phyloP scores from a whole-genome alignment of 2,888 invertebrate genomes.

The Eupithecia inturbata region DNA sequence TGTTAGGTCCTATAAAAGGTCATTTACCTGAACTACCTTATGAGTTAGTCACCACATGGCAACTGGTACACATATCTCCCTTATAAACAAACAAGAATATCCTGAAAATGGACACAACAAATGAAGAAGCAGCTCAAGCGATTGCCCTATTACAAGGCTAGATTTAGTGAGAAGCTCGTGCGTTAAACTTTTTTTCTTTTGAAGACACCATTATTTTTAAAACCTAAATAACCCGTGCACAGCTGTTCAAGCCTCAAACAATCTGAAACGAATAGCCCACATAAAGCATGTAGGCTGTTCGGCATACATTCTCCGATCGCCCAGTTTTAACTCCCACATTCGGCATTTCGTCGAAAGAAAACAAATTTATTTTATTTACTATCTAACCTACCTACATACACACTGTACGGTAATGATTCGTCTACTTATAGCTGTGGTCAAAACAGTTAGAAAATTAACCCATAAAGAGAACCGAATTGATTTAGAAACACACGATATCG shows the following conservation, averaged over 20 bases:
- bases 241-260: constrained; percentile 11
- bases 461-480: constrained; percentile 24
- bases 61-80: too few species aligned
- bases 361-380: constrained; percentile 23
- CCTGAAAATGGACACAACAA: too few species aligned
- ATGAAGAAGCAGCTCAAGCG: too few species aligned
- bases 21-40: too few species aligned
- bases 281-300: constrained; percentile 18
- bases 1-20: too few species aligned
- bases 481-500: constrained; percentile 30
- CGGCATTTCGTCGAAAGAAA: constrained; percentile 25
- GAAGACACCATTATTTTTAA: not conserved
- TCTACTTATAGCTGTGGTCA: constrained; percentile 15
- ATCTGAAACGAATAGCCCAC: not conserved
- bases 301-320: constrained; percentile 19
- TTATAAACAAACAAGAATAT: too few species aligned
- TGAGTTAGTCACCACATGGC: too few species aligned
- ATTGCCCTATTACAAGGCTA: too few species aligned
- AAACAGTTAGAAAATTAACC: constrained; percentile 19
- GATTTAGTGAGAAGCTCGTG: too few species aligned
- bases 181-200: too few species aligned
- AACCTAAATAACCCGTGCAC: not conserved
- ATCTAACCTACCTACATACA: not conserved
- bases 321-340: constrained; percentile 29
- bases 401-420: not conserved